Evolutionary conservation across 2,113 vertebrate species (phyloP).

Genomic region (Rattus norvegicus): GRCr8 NC_086026.1:126683001-126683500

Average conservation of each 20-base stretch:
- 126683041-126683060: too few species aligned
- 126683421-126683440: neutral
- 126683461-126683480: neutral
- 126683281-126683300: neutral
- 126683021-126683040: too few species aligned
- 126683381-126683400: neutral
- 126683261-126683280: neutral
- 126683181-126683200: neutral
- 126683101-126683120: neutral
- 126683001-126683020: neutral
- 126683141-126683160: neutral
- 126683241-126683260: neutral
- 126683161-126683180: neutral
- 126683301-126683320: neutral
- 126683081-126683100: neutral
- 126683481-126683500: neutral
- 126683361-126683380: neutral
- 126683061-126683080: rapidly evolving
- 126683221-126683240: neutral
- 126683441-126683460: neutral
- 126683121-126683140: neutral
- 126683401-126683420: neutral
- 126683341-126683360: neutral
- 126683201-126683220: neutral
- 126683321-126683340: neutral